Conservation (phyloP, 2,113 vertebrate species). For the Gambusia holbrooki region DNA sequence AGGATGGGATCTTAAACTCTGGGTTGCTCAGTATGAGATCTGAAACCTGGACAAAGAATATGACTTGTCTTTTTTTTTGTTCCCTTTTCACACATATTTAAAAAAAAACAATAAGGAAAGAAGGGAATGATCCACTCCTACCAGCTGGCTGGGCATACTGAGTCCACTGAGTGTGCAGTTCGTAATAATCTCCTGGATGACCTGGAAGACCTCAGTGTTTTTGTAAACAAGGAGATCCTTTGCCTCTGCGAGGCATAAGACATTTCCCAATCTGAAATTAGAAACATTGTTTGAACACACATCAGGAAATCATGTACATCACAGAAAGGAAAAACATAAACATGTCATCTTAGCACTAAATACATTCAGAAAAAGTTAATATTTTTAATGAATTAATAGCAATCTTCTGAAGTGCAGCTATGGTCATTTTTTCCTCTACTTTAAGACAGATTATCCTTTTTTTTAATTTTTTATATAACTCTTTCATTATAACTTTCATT, state of each 20-base stretch:
- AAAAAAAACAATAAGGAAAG: not conserved
- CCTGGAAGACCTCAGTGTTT: conserved; percentile 55
- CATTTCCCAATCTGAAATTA: conserved; percentile 72
- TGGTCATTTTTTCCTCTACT: too few species aligned
- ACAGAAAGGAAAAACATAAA: too few species aligned
- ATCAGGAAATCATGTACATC: too few species aligned
- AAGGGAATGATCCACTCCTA: conserved; percentile 30
- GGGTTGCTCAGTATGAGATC: conserved; percentile 64
- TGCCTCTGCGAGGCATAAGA: conserved; percentile 74
- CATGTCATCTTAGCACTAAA: too few species aligned
- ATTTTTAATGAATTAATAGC: too few species aligned
- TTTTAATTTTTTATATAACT: too few species aligned
- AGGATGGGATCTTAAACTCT: conserved; percentile 56
- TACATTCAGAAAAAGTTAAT: too few species aligned
- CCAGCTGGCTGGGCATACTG: conserved; percentile 74
- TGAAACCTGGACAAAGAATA: conserved; percentile 64
- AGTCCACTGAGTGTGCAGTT: conserved; percentile 67
- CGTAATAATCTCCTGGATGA: conserved; percentile 73
- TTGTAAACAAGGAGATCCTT: conserved; percentile 72
- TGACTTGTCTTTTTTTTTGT: too few species aligned
- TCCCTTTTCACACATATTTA: not conserved
- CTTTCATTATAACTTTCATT: too few species aligned
- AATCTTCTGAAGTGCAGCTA: too few species aligned
- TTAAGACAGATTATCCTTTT: too few species aligned
- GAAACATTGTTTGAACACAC: not conserved